phyloP scores from a whole-genome alignment of 2,113 vertebrate species.

The Hypomesus transpacificus region DNA sequence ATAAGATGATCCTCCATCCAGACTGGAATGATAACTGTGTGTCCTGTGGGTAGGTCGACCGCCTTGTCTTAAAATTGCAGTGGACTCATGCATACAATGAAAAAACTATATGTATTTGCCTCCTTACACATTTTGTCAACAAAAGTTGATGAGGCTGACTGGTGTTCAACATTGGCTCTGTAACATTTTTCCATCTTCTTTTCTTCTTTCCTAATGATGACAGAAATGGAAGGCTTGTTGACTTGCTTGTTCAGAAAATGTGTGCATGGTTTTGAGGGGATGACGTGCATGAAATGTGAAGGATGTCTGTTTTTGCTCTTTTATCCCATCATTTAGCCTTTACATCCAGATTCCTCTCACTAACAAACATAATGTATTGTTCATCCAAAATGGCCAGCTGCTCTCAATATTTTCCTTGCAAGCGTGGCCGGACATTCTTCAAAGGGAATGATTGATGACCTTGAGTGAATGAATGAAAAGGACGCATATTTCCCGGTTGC shows the following conservation, averaged over 20 bases:
- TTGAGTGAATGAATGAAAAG: conserved; percentile 60
- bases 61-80: too few species aligned
- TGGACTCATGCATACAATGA: too few species aligned
- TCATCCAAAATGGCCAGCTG: conserved; percentile 64
- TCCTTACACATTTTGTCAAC: too few species aligned
- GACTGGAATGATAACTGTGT: conserved; percentile 42
- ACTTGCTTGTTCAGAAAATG: conserved; percentile 33
- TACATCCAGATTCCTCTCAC: conserved; percentile 38
- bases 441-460: conserved; percentile 67
- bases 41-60: background rate
- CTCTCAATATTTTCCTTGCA: conserved; percentile 62
- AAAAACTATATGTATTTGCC: too few species aligned
- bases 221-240: conserved; percentile 7
- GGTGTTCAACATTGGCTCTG: too few species aligned
- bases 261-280: conserved; percentile 5
- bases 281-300: conserved; percentile 42
- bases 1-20: conserved; percentile 61
- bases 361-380: conserved; percentile 57
- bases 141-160: too few species aligned
- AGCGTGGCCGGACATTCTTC: conserved; percentile 55
- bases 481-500: conserved; percentile 38
- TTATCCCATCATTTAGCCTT: conserved; percentile 37
- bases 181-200: too few species aligned
- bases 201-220: conserved; percentile 1
- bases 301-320: conserved; percentile 56